A percentile compares a stretch with the other conserved stretches of the same genome.
phyloP scores from a whole-genome alignment of 2,888 invertebrate species.

The Mythimna vitellina region DNA sequence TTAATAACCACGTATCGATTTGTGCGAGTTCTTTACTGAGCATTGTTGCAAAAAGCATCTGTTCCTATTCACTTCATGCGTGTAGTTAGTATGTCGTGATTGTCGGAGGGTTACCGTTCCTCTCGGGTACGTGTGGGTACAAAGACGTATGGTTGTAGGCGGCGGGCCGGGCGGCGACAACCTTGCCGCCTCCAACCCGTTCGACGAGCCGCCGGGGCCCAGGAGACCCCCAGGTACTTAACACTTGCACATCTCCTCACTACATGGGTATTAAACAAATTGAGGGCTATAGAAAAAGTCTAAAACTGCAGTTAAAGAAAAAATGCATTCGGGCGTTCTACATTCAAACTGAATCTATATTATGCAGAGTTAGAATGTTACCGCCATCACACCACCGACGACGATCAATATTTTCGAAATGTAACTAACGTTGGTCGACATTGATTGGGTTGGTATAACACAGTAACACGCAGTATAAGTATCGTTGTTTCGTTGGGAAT shows the following conservation, averaged over 20 bases:
- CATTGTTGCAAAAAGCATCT: constrained; percentile 16
- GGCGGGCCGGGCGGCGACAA: constrained; percentile 92
- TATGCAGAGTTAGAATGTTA: no score
- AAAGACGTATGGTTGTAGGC: constrained; percentile 85
- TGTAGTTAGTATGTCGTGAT: constrained; percentile 45
- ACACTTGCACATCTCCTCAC: constrained; percentile 73
- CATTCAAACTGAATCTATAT: background rate
- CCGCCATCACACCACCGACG: no score
- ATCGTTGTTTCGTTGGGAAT: background rate
- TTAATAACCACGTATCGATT: background rate
- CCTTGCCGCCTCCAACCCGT: constrained; percentile 96
- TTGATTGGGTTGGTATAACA: background rate
- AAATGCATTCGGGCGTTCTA: background rate
- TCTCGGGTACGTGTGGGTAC: constrained; percentile 69
- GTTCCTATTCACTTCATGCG: constrained; percentile 15
- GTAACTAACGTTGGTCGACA: background rate
- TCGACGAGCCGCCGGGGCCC: constrained; percentile 94
- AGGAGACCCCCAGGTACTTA: constrained; percentile 89
- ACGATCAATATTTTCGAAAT: background rate
- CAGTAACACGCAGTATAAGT: background rate
- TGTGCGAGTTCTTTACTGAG: background rate
- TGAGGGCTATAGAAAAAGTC: background rate
- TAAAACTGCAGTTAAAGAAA: background rate
- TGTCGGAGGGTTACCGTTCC: constrained; percentile 58
- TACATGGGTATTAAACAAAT: constrained; percentile 65